Percentiles rank a stretch among this genome's conserved stretches.
Evolutionary conservation across 2,797 vertebrate genomes (phyloP).

Genomic region (Enteromius mattozi): DNA sequence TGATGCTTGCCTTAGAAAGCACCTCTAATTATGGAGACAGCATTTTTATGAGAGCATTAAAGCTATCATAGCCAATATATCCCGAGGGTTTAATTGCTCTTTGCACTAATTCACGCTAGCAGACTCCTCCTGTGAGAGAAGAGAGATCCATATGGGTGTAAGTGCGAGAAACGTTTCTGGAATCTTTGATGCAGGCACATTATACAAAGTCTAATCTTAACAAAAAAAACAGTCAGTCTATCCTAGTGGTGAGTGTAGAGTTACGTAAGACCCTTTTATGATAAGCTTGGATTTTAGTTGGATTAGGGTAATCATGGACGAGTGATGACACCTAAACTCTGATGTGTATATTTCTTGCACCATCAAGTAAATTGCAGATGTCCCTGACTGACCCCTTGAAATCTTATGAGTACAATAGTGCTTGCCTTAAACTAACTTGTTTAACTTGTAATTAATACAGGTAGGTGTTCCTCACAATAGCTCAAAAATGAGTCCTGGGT

Average conservation of each 20-base stretch:
- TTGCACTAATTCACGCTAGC: slow-evolving; percentile 15
- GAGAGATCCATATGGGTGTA: slow-evolving; percentile 27
- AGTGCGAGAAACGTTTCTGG: neutral
- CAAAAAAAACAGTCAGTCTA: neutral
- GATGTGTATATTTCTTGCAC: slow-evolving; percentile 18
- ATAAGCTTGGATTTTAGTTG: slow-evolving; percentile 13
- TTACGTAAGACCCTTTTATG: neutral
- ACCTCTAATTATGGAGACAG: slow-evolving; percentile 17
- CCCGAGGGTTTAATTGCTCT: slow-evolving; percentile 22
- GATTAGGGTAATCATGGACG: slow-evolving; percentile 18
- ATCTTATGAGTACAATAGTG: neutral
- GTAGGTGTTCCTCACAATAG: neutral
- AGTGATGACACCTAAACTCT: slow-evolving; percentile 19
- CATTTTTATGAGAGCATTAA: slow-evolving; percentile 21
- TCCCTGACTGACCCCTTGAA: neutral
- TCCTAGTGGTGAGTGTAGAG: neutral
- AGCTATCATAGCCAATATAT: slow-evolving; percentile 19
- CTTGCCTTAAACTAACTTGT: neutral
- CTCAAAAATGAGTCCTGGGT: neutral
- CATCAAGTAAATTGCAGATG: slow-evolving; percentile 5
- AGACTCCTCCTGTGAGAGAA: slow-evolving; percentile 24
- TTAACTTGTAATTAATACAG: neutral
- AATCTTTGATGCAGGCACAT: slow-evolving; percentile 15
- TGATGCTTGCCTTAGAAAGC: neutral
- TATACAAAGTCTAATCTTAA: slow-evolving; percentile 14